Evolutionary conservation across 2,113 vertebrate genomes (phyloP), one percentile per base, ranked within the genome.

Genomic region (Phainopepla nitens): DNA sequence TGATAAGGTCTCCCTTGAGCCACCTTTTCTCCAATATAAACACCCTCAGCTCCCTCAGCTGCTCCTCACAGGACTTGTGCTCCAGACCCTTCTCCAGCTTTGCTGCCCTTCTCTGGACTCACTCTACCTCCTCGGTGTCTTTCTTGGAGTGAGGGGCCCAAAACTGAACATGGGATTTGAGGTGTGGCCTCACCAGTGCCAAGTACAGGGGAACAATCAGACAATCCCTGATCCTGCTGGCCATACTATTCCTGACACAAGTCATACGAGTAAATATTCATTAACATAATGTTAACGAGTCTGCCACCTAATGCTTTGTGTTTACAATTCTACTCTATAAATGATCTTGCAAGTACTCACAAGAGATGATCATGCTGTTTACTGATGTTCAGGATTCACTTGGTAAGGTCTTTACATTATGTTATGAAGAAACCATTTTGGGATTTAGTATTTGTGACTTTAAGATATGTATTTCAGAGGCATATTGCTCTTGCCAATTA

Each of bases 1-100:
- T 7, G 3, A 13, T 24, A 36, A 54, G 6, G 6, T 35, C 5
- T 2, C 8, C 3, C 7, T 9, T 33, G 13, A 68, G 2, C 11
- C 7, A 6, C 33, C 36, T 71, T 9, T 71, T n/a, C 36, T 64
- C 19, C 11, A 15, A 7, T 0, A 3, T 28, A 36, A 73, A 25
- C 15, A 42, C 1, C 4, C 7, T 6, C 19, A 73, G 13, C 1
- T 54, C 15, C 25, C 31, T 33, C 47, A 68, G 31, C 53, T 33
- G 21, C 7, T 86, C 9, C 41, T 42, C 41, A 73, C 11, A 24
- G 19, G 4, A 7, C 15, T 14, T 3, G 8, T 41, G 10, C 25
- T 66, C 19, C 25, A 73, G 31, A 42, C 10, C 11, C 31, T 29
- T 21, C 9, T 20, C 3, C 31, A 80, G 19, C 13, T 47, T 23